Percentiles rank a stretch among this genome's conserved stretches.
Evolutionary conservation across 1,140 invertebrate genomes (phyloP).

Genomic region (Elymnias hypermnestra): DNA sequence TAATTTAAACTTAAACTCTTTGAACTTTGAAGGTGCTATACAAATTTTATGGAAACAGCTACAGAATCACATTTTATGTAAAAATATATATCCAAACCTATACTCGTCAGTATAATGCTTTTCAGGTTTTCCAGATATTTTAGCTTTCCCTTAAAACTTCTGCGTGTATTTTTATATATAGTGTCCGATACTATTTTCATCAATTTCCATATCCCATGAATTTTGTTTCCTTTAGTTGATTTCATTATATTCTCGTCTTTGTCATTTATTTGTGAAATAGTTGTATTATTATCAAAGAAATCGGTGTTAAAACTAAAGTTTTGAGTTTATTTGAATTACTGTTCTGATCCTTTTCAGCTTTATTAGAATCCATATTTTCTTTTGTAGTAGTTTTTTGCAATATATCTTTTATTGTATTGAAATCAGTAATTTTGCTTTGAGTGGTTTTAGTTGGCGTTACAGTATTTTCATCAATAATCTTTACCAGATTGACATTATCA

Average conservation of each 20-base stretch:
- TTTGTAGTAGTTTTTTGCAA: background rate
- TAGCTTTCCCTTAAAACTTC: constrained; percentile 76
- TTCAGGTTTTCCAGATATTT: constrained; percentile 72
- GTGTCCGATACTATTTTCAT: constrained; percentile 73
- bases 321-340: no score
- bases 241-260: background rate
- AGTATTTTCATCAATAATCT: no score
- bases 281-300: no score
- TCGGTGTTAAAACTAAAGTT: no score
- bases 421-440: no score
- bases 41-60: no score
- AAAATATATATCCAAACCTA: background rate
- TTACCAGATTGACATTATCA: no score
- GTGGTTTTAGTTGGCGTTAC: no score
- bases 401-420: no score
- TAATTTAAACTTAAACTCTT: no score
- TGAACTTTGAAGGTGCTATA: no score
- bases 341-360: no score
- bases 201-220: constrained; percentile 61
- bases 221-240: constrained; percentile 25
- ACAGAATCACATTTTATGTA: background rate
- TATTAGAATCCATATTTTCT: background rate
- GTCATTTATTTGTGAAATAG: background rate
- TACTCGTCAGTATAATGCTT: background rate
- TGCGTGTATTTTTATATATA: constrained; percentile 73